A percentile compares a stretch with the other conserved stretches of the same genome.
phyloP scores from a whole-genome alignment of 2,888 invertebrate species.

The Nephrotoma guestfalica region DNA sequence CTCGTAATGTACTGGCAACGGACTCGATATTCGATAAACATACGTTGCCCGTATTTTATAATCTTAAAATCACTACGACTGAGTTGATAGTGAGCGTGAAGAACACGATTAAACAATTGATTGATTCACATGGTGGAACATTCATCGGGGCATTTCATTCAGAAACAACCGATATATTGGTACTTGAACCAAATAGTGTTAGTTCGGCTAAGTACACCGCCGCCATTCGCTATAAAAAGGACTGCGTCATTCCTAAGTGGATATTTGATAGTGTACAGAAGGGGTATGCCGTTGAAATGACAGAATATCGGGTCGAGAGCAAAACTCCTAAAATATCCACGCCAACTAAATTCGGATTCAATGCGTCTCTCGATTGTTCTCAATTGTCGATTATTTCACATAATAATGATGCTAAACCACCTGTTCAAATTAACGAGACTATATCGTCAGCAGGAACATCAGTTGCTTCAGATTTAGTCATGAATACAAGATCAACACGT shows the following conservation, averaged over 20 bases:
- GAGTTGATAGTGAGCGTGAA: slow-evolving; percentile 40
- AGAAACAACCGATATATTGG: slow-evolving; percentile 22
- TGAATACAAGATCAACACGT: background rate
- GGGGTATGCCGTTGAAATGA: slow-evolving; percentile 52
- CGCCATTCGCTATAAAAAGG: slow-evolving; percentile 28
- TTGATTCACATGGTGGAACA: slow-evolving; percentile 58
- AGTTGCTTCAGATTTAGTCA: background rate
- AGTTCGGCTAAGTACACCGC: slow-evolving; percentile 28
- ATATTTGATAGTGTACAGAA: slow-evolving; percentile 57
- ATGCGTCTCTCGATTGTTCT: slow-evolving; percentile 18
- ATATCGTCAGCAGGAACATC: background rate
- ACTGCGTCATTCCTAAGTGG: slow-evolving; percentile 65
- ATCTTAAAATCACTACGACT: slow-evolving; percentile 63
- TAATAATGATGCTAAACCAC: background rate
- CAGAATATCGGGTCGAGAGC: slow-evolving; percentile 38
- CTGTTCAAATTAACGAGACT: slow-evolving; percentile 11
- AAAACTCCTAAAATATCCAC: slow-evolving; percentile 49
- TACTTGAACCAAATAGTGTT: slow-evolving; percentile 24
- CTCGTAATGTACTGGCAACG: slow-evolving; percentile 43
- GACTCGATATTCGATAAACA: slow-evolving; percentile 50
- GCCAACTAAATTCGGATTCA: slow-evolving; percentile 38
- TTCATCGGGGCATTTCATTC: slow-evolving; percentile 35
- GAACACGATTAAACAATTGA: slow-evolving; percentile 45
- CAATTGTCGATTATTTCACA: slow-evolving; percentile 25
- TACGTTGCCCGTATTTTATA: slow-evolving; percentile 55